Base-by-base conservation (phyloP, 2,888 invertebrate genomes). In the Busseola fusca region DNA sequence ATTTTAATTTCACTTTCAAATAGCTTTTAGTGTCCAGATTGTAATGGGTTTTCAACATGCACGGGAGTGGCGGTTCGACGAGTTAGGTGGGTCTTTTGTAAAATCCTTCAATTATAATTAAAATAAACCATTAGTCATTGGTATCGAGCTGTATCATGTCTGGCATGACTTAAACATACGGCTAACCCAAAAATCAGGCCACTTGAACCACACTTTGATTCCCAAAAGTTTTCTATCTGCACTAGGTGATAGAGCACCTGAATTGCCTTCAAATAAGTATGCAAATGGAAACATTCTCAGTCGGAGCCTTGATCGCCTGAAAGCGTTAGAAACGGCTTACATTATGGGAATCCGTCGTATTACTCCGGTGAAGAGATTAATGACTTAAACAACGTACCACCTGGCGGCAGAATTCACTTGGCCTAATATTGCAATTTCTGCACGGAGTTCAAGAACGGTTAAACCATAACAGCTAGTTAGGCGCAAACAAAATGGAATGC, bases 271-370 rank as follows among this genome's bases (percentile, higher is more conserved):
- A 66, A 76, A 80, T 79, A 74, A 65, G 37, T 67, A 74, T 65
- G 72, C 67, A 76, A 77, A 79, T 79, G 64, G 57, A 69, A 66
- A 65, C 69, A 76, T 79, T 81, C 65, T 77, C 60, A 69, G 66
- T 40, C 69, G 34, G 62, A 71, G 48, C 25, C 54, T 65, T 64
- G 34, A 76, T 77, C 50, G 42, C 60, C 30, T 64, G 27, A 64
- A 72, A 65, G 59, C 66, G 56, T 64, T 73, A 65, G 69, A 77
- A 80, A 79, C 65, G 52, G 64, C 56, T 65, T 71, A 69, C 52
- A 69, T 69, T 67, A 71, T 37, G 57, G 54, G 25, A 76, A 34
- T 45, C 57, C 16, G 34, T 54, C 57, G 64, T 59, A 60, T 60
- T 74, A 67, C 42, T 69, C 48, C 63, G 68, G 48, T 50, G 65